phyloP scores from a whole-genome alignment of 2,888 invertebrate species.

The Eupeodes latifasciatus region DNA sequence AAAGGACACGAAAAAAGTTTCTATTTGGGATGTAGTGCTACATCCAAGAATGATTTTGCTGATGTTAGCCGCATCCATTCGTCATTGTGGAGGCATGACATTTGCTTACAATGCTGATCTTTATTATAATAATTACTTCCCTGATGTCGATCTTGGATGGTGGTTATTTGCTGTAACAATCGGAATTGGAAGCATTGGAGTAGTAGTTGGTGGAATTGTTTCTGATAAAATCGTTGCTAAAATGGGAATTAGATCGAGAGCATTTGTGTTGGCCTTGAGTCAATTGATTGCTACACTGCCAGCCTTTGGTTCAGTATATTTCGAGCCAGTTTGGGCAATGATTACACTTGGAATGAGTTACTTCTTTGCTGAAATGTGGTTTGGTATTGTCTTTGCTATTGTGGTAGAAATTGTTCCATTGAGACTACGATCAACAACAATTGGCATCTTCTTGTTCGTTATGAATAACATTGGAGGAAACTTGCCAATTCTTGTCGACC shows the following conservation, averaged over 20 bases:
- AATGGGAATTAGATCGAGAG: conserved; percentile 93
- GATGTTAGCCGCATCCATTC: conserved; percentile 93
- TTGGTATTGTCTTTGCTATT: conserved; percentile 95
- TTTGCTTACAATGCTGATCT: conserved; percentile 96
- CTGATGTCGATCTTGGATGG: conserved; percentile 95
- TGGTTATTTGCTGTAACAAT: conserved; percentile 95
- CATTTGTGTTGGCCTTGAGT: conserved; percentile 91
- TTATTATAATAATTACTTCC: conserved; percentile 94
- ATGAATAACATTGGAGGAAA: conserved; percentile 97
- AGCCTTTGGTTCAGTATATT: conserved; percentile 93
- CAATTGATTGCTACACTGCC: conserved; percentile 93
- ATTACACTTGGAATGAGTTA: conserved; percentile 94
- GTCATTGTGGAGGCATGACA: conserved; percentile 95
- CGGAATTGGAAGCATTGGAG: conserved; percentile 89
- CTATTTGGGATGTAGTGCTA: conserved; percentile 90
- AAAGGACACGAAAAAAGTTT: conserved; percentile 85
- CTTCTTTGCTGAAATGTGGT: conserved; percentile 98
- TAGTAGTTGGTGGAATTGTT: conserved; percentile 89
- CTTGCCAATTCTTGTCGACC: conserved; percentile 94
- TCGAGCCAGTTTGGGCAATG: conserved; percentile 93
- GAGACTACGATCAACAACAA: conserved; percentile 92
- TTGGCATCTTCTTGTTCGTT: conserved; percentile 94
- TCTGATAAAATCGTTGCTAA: conserved; percentile 95
- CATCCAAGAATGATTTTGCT: conserved; percentile 92
- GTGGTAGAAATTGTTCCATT: conserved; percentile 94